phyloP scores from a whole-genome alignment of 2,797 vertebrate species.

The Todus mexicanus region DNA sequence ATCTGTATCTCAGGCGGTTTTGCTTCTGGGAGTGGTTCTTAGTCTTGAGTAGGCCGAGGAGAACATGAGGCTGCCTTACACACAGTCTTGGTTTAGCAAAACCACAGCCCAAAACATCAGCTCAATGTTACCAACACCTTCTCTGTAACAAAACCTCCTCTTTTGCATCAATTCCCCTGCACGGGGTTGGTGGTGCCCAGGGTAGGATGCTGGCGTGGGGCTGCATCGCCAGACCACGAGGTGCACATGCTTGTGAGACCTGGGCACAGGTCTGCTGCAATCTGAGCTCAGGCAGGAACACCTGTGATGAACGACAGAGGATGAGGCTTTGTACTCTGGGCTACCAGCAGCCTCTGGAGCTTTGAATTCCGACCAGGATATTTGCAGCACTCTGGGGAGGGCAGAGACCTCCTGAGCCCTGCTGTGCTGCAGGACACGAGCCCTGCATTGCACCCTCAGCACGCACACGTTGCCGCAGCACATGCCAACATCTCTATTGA shows the following conservation, averaged over 20 bases:
- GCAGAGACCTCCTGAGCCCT: not conserved
- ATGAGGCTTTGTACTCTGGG: not conserved
- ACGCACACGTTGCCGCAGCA: not conserved
- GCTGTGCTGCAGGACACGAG: not conserved
- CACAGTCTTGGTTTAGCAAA: not conserved
- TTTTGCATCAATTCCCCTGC: not conserved
- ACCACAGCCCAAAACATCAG: not conserved
- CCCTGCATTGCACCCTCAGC: not conserved
- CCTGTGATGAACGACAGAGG: fast-evolving
- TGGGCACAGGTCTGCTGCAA: not conserved
- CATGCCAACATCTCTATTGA: not conserved
- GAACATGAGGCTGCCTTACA: not conserved
- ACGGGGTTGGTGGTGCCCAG: not conserved
- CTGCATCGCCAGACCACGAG: fast-evolving
- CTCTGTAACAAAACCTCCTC: not conserved
- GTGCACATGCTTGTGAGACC: not conserved
- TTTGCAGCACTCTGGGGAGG: not conserved
- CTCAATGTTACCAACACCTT: not conserved
- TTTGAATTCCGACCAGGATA: not conserved
- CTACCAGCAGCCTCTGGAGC: not conserved
- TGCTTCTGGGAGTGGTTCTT: not conserved
- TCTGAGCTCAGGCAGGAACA: not conserved
- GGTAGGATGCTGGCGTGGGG: not conserved
- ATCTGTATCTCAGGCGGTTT: not conserved
- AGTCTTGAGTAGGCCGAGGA: not conserved